phyloP scores from a whole-genome alignment of 2,888 invertebrate species.

The Cetonia aurata region DNA sequence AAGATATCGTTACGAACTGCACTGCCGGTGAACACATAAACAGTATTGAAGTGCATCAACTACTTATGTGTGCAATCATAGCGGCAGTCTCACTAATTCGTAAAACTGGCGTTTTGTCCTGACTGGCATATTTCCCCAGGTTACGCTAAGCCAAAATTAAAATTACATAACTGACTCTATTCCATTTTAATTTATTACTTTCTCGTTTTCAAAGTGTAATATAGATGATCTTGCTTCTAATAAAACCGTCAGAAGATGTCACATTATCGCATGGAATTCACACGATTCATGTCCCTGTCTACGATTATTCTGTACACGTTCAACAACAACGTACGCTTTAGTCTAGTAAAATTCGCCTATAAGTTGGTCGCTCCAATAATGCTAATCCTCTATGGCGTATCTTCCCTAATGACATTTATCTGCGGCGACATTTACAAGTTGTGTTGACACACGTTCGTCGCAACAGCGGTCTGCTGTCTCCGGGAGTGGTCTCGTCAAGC shows the following conservation, averaged over 20 bases:
- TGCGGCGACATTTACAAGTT: conserved; percentile 32
- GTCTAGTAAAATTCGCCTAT: conserved; percentile 25
- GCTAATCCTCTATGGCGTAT: conserved; percentile 24
- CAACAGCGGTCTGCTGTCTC: conserved; percentile 7
- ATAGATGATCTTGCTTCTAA: conserved; percentile 21
- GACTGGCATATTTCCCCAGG: too few species aligned
- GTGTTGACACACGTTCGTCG: conserved; percentile 38
- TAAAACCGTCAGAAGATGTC: conserved; percentile 26
- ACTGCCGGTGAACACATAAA: too few species aligned
- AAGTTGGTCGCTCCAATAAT: conserved; percentile 33
- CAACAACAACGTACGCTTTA: background rate
- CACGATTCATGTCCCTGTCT: conserved; percentile 1
- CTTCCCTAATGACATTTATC: conserved; percentile 37
- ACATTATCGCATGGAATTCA: background rate
- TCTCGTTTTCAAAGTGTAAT: conserved; percentile 20
- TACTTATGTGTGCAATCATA: too few species aligned
- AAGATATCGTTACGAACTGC: too few species aligned
- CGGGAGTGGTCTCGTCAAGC: conserved; percentile 31
- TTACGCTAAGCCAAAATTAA: too few species aligned
- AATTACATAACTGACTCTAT: too few species aligned
- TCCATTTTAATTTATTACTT: too few species aligned
- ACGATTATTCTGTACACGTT: too few species aligned
- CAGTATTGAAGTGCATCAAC: too few species aligned
- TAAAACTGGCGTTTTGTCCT: too few species aligned
- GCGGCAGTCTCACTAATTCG: too few species aligned